Conservation (phyloP, 2,888 invertebrate genomes). For the Drosophila meridiana region DNA sequence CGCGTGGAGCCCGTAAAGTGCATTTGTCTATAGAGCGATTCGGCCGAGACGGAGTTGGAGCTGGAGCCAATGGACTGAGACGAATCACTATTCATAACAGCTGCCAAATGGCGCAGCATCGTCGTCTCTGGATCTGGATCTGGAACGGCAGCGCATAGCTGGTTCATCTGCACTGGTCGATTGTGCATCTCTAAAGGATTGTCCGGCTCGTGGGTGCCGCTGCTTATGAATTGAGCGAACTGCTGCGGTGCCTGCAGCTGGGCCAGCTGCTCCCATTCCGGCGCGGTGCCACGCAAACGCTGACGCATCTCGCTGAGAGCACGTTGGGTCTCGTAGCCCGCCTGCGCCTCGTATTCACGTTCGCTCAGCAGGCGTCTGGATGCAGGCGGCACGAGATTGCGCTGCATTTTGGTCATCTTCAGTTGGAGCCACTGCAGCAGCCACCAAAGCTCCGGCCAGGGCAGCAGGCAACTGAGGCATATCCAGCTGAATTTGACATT, state of each 20-base stretch:
- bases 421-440: background rate
- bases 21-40: background rate
- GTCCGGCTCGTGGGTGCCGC: background rate
- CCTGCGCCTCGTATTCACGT: slow-evolving; percentile 7
- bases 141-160: background rate
- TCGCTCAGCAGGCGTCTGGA: background rate
- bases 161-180: background rate
- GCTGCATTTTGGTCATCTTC: background rate
- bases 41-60: background rate
- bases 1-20: slow-evolving; percentile 12
- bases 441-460: slow-evolving; percentile 25
- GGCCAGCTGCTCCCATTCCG: slow-evolving; percentile 26
- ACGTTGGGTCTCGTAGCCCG: slow-evolving; percentile 15
- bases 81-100: slow-evolving; percentile 6
- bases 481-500: slow-evolving; percentile 11
- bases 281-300: background rate
- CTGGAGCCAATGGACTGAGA: background rate
- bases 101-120: slow-evolving; percentile 8
- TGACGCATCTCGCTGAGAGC: slow-evolving; percentile 14
- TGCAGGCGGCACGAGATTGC: background rate
- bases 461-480: slow-evolving; percentile 23
- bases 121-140: background rate
- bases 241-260: background rate
- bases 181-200: background rate
- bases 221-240: slow-evolving; percentile 16